phyloP scores from a whole-genome alignment of 2,888 invertebrate species.

The Gastrophysa polygoni region DNA sequence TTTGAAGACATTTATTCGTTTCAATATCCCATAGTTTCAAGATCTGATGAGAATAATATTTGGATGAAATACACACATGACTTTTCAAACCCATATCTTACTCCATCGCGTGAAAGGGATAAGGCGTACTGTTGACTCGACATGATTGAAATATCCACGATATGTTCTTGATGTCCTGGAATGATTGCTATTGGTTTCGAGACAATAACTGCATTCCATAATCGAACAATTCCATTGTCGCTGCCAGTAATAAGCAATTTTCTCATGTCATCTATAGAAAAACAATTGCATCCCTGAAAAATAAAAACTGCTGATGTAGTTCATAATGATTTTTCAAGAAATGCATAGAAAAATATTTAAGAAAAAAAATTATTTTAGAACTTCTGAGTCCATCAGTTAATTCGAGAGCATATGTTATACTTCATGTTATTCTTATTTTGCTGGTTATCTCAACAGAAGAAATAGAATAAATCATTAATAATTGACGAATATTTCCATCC shows the following conservation, averaged over 20 bases:
- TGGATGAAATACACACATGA: no score
- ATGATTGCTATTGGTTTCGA: constrained; percentile 54
- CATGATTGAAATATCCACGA: constrained; percentile 63
- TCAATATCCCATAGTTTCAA: constrained; percentile 67
- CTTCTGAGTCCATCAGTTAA: no score
- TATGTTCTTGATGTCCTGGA: constrained; percentile 53
- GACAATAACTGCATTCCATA: constrained; percentile 64
- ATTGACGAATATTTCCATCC: no score
- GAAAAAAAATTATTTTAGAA: no score
- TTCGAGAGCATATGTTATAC: no score
- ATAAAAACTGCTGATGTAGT: not conserved
- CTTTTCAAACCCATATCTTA: no score
- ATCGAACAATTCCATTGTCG: constrained; percentile 61
- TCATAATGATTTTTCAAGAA: not conserved
- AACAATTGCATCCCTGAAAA: constrained; percentile 65
- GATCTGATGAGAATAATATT: constrained; percentile 58
- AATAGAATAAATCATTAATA: no score
- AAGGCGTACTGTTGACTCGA: constrained; percentile 60
- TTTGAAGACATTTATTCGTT: constrained; percentile 64
- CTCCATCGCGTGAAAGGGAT: constrained; percentile 64
- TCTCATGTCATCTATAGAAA: constrained; percentile 60
- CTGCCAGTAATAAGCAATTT: constrained; percentile 65
- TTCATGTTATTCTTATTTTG: no score
- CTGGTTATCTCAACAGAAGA: no score
- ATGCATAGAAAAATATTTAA: no score